Evolutionary conservation across 2,888 invertebrate species (phyloP), one percentile per base, ranked within the genome.

Genomic region (Busseola fusca): DNA sequence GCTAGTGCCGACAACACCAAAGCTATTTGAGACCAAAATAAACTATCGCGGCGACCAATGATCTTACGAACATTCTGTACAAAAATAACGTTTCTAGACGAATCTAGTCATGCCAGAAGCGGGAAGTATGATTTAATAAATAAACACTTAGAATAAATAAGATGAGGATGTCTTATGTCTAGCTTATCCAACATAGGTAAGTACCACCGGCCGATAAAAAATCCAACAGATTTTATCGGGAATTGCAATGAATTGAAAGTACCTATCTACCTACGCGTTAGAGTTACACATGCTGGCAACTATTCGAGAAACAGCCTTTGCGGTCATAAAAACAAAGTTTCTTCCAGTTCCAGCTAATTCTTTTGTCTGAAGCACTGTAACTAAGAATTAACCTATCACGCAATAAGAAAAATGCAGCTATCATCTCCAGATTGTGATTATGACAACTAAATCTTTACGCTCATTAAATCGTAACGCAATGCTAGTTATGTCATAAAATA

Each of bases 1-100:
- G 83, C 65, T 69, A 56, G 65, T 72, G 69, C 67, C 58, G 72
- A 59, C 70, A 82, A 80, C 77, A 72, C 74, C 81, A 79, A 82
- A 72, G 78, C 69, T 74, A 78, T 80, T 81, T 77, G 75, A 65
- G 84, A 88, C 85, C 37, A 89, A 90, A 91, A 90, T 92, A 90
- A 87, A 89, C 82, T 66, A 62, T 72, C 77, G 76, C 78, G 69
- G 71, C 85, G 87, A 84, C 64, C 86, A 84, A 74, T 88, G 91
- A 89, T 87, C 88, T 90, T 87, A 64, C 80, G 80, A 80, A 83
- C 75, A 83, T 79, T 84, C 78, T 82, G 81, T 82, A 80, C 85
- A 81, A 84, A 85, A 84, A 85, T 81, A 86, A 83, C 82, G 71
- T 78, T 87, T 91, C 90, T 86, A 88, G 90, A 90, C 75, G 40